Evolutionary conservation across 2,113 vertebrate species (phyloP), one percentile per base, ranked within the genome.

Genomic region (Hydropotes inermis): DNA sequence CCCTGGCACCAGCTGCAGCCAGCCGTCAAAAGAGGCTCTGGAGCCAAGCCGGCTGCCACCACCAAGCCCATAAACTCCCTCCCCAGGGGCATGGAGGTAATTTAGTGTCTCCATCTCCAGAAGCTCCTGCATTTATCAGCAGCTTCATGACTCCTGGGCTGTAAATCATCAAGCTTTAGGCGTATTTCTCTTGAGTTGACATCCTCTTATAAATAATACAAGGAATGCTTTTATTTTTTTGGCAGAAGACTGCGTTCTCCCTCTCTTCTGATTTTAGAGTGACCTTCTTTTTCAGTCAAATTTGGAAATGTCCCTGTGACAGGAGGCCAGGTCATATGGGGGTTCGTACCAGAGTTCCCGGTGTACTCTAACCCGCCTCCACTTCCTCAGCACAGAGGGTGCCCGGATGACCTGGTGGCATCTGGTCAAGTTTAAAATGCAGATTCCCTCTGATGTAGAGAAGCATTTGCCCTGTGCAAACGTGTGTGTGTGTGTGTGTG

Each of bases 121-220:
- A 57, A 93, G 91, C 33, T 6, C 52, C 43, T 87, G 88, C 60
- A 60, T 98, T 96, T 91, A 74, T 96, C 88, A 96, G 96, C 88
- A 58, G 64, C 88, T 16, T 94, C 85, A 9, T 0, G 30, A 57
- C 4, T 45, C 82, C 85, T 7, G 23, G 74, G 61, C 90, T 36
- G 33, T 97, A 95, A 92, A 96, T 98, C 97, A 96, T 74, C 25
- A 28, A 11, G 78, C 85, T 89, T 74, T n/a, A 76, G 96, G 76
- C 82, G 23, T 97, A 97, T 97, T 97, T 98, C 97, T 97, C 88
- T 82, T 47, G 58, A 61, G 92, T 16, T 94, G 95, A 98, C 55
- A 0, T 83, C 39, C 39, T 81, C 96, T 97, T 93, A 96, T 98
- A 97, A 98, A 98, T 97, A 97, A 95, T 82, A 81, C 1, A 43